phyloP scores from a whole-genome alignment of 2,797 vertebrate genomes.

The Pseudochirops cupreus region DNA sequence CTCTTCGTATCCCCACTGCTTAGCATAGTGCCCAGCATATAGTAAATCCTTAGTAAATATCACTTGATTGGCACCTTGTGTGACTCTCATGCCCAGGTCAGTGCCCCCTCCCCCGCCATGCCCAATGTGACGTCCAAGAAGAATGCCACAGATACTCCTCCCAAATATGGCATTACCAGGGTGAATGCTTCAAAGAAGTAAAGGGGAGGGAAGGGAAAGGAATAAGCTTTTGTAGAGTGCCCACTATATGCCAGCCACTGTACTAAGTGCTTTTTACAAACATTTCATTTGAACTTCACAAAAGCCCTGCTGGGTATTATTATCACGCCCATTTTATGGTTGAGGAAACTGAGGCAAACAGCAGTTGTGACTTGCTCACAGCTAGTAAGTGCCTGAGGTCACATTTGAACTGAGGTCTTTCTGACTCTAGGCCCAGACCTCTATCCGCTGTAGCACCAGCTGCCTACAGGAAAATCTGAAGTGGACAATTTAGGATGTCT shows the following conservation, averaged over 20 bases:
- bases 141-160: not conserved
- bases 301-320: not conserved
- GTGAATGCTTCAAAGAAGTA: not conserved
- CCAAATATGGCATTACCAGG: not conserved
- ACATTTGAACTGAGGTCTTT: not conserved
- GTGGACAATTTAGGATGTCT: not conserved
- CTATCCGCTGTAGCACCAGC: not conserved
- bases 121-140: not conserved
- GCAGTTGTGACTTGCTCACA: not conserved
- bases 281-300: not conserved
- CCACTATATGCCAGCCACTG: not conserved
- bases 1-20: not conserved
- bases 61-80: not conserved
- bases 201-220: not conserved
- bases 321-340: not conserved
- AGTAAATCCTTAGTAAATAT: not conserved
- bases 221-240: not conserved
- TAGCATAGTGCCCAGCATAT: not conserved
- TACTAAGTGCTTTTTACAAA: not conserved
- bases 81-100: not conserved
- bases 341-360: not conserved
- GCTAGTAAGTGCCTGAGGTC: not conserved
- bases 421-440: not conserved
- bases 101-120: too few species aligned
- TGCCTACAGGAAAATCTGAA: not conserved